phyloP scores from a whole-genome alignment of 2,113 vertebrate genomes.

The Uria lomvia region DNA sequence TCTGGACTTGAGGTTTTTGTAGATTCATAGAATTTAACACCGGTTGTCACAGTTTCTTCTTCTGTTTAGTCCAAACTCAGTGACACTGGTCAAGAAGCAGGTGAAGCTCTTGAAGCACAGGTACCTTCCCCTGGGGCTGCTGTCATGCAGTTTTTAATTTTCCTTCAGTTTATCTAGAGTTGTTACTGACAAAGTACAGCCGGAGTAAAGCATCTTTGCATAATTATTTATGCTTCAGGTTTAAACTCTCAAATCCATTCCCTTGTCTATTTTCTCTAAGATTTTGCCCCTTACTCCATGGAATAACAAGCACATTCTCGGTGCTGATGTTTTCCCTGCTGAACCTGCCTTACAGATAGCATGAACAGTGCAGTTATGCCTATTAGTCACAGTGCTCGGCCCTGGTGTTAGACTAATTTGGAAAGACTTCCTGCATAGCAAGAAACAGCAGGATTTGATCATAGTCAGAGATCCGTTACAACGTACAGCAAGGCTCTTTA shows the following conservation, averaged over 20 bases:
- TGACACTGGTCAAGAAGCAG: background rate
- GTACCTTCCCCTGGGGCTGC: background rate
- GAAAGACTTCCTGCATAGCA: conserved; percentile 61
- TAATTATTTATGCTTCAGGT: background rate
- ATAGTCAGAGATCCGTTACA: conserved; percentile 40
- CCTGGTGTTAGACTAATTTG: conserved; percentile 67
- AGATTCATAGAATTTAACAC: background rate
- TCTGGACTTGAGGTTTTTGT: background rate
- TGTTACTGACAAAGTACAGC: background rate
- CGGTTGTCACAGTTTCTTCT: background rate
- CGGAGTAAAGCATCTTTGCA: background rate
- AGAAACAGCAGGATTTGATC: conserved; percentile 66
- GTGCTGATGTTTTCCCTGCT: conserved; percentile 8
- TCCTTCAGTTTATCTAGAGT: background rate
- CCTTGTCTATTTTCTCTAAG: background rate
- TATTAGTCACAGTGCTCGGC: conserved; percentile 62
- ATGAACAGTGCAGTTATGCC: conserved; percentile 51
- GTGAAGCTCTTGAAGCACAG: background rate
- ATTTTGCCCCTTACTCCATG: background rate
- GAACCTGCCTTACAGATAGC: conserved; percentile 46
- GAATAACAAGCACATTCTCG: background rate
- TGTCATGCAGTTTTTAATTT: background rate
- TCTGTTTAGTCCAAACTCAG: background rate
- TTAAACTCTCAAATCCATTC: background rate
- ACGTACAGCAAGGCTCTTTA: background rate